These are phyloP conservation scores for Trichosurus vulpecula DNA, from an alignment of 2,797 vertebrate species.

Conservation along the genomic window DNA sequence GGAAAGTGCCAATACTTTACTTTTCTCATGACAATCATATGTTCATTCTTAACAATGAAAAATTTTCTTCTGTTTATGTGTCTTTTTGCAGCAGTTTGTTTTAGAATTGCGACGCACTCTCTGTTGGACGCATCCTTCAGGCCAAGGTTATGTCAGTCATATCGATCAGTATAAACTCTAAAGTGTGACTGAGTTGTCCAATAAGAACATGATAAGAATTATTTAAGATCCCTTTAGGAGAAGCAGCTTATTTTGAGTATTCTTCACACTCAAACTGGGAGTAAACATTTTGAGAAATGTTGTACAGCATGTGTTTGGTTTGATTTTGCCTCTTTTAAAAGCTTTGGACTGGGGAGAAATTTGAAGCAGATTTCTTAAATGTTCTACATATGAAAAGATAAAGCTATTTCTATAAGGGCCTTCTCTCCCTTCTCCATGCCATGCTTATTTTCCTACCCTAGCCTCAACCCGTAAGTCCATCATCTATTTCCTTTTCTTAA, in stretches of 20 bases:
- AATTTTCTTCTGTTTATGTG: constrained; percentile 24
- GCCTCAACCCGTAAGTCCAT: background rate
- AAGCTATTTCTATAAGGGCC: background rate
- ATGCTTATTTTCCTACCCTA: constrained; percentile 38
- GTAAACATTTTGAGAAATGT: constrained; percentile 25
- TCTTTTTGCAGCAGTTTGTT: constrained; percentile 67
- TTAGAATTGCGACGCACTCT: constrained; percentile 56
- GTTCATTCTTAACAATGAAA: constrained; percentile 54
- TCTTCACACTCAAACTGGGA: constrained; percentile 23
- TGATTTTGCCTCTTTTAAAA: constrained; percentile 30
- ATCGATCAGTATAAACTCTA: constrained; percentile 22
- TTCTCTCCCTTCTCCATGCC: background rate
- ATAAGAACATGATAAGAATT: constrained; percentile 46
- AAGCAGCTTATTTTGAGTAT: background rate
- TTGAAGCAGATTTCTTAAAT: background rate
- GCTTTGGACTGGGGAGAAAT: constrained; percentile 35
- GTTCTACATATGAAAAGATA: constrained; percentile 8
- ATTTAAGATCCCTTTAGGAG: constrained; percentile 52
- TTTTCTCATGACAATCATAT: constrained; percentile 17
- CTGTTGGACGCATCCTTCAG: constrained; percentile 49
- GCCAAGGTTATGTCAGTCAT: constrained; percentile 57
- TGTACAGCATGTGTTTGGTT: constrained; percentile 1
- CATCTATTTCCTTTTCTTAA: background rate
- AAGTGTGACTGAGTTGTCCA: constrained; percentile 66
- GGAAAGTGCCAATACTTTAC: background rate